Conservation (phyloP, 2,113 vertebrate species). For the Calidris pugnax region DNA sequence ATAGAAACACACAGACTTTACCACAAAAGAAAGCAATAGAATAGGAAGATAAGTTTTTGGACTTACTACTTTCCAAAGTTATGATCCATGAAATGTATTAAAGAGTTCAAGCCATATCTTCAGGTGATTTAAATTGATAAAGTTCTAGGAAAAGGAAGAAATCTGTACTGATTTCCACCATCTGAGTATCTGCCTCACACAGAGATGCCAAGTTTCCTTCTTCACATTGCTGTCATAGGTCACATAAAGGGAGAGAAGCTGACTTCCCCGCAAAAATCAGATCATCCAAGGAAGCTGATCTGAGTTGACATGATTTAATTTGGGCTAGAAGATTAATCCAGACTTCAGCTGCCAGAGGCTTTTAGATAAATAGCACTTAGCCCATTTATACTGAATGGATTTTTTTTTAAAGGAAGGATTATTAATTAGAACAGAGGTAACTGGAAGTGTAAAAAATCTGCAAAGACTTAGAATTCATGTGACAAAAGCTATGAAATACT, state of each 20-base stretch:
- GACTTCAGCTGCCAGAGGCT: constrained; percentile 59
- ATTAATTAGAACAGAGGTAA: constrained; percentile 18
- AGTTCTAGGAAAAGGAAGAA: not conserved
- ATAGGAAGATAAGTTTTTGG: not conserved
- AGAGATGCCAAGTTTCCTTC: constrained; percentile 23
- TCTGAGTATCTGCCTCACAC: not conserved
- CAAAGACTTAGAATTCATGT: not conserved
- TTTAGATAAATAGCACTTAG: constrained; percentile 70
- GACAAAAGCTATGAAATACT: not conserved
- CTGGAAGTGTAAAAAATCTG: not conserved
- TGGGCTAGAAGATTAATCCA: constrained; percentile 62
- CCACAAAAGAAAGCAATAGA: not conserved
- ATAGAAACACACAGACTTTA: not conserved
- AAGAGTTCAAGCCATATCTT: not conserved
- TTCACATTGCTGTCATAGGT: constrained; percentile 22
- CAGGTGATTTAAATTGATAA: not conserved
- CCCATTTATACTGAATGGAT: constrained; percentile 23
- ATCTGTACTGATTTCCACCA: not conserved
- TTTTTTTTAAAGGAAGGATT: not conserved
- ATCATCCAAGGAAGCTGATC: constrained; percentile 58
- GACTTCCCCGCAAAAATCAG: constrained; percentile 62
- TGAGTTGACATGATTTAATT: constrained; percentile 71
- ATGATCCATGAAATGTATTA: not conserved
- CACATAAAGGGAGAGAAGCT: constrained; percentile 36
- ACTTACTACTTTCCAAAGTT: not conserved